Evolutionary conservation across 2,113 vertebrate species (phyloP).

Genomic region (Tichodroma muraria): DNA sequence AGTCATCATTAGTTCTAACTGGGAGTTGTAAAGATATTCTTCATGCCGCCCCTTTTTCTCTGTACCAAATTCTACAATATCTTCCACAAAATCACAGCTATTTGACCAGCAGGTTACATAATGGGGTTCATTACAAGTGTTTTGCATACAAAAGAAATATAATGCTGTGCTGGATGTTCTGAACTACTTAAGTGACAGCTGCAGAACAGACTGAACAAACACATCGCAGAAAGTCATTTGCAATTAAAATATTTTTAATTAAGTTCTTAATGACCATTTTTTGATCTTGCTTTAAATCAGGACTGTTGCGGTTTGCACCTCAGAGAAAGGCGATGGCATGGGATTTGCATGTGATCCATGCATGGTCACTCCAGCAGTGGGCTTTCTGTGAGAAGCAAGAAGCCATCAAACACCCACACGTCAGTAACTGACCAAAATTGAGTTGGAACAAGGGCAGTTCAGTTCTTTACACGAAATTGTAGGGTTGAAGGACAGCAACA

Average conservation of each 20-base stretch:
- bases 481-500: neutral
- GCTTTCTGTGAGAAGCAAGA: neutral
- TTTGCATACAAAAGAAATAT: neutral
- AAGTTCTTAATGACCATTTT: neutral
- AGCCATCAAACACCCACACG: neutral
- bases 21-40: neutral
- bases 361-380: neutral
- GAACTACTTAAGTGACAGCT: neutral
- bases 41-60: neutral
- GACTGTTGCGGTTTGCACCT: neutral
- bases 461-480: neutral
- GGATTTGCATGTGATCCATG: neutral
- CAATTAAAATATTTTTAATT: neutral
- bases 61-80: neutral
- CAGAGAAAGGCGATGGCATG: neutral
- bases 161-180: neutral
- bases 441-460: neutral
- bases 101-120: neutral
- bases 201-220: neutral
- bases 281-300: neutral
- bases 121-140: neutral
- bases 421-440: neutral
- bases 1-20: constrained; percentile 62
- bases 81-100: neutral
- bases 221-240: neutral